These are phyloP conservation scores for Tipula lateralis DNA, from an alignment of 2,888 invertebrate genomes.

Conservation along the genomic window DNA sequence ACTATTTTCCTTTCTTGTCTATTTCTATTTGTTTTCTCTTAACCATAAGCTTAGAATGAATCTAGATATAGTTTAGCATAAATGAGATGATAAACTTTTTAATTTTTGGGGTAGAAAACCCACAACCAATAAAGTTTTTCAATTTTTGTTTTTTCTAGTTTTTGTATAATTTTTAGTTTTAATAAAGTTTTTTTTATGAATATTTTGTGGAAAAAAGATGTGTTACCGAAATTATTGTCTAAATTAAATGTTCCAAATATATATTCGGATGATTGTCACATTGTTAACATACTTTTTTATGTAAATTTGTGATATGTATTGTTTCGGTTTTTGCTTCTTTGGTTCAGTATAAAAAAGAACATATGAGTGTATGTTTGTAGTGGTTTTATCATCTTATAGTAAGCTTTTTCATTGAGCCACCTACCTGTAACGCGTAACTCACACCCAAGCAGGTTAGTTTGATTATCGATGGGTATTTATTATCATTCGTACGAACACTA, in stretches of 20 bases:
- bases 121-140: constrained; percentile 14
- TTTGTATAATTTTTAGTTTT: not conserved
- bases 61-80: not conserved
- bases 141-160: not conserved
- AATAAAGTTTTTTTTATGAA: not conserved
- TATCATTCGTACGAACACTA: too few relatives aligned
- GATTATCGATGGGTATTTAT: too few relatives aligned
- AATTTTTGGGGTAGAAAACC: constrained; percentile 11
- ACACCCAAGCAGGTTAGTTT: too few relatives aligned
- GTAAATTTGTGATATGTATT: not conserved
- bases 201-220: constrained; percentile 19
- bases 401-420: too few relatives aligned
- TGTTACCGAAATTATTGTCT: constrained; percentile 19
- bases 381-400: too few relatives aligned
- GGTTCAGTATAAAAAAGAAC: too few relatives aligned
- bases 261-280: not conserved
- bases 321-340: too few relatives aligned
- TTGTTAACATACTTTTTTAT: not conserved
- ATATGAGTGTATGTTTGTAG: too few relatives aligned
- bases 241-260: not conserved
- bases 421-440: too few relatives aligned
- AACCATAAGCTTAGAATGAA: not conserved
- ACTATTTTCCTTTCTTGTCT: not conserved
- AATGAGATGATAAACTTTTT: not conserved
- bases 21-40: not conserved